Evolutionary conservation across 1,140 invertebrate genomes (phyloP).

Genomic region (Drosophila pallidifrons): DNA sequence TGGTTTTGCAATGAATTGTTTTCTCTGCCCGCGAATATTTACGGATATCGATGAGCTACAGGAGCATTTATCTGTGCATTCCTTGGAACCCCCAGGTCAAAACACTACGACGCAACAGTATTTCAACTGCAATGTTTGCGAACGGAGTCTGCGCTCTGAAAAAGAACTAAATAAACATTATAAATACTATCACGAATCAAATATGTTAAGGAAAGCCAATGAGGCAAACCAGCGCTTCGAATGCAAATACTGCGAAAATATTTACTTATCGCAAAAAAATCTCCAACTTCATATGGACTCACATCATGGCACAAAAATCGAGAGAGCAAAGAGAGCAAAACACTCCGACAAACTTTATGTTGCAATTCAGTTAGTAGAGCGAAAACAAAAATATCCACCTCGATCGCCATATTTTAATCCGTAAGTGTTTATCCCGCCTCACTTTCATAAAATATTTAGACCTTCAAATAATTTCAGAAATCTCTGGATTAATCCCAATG

Average conservation of each 20-base stretch:
- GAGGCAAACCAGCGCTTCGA: background rate
- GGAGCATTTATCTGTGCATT: slow-evolving; percentile 33
- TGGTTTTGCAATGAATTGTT: slow-evolving; percentile 16
- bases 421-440: slow-evolving; percentile 24
- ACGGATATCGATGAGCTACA: slow-evolving; percentile 42
- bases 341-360: background rate
- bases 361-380: background rate
- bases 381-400: slow-evolving; percentile 49
- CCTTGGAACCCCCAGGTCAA: background rate
- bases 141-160: slow-evolving; percentile 38
- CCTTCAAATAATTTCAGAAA: slow-evolving; percentile 44
- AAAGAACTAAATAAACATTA: slow-evolving; percentile 33
- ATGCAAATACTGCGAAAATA: slow-evolving; percentile 34
- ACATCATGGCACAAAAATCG: background rate
- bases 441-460: background rate
- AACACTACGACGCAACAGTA: background rate
- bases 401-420: slow-evolving; percentile 48
- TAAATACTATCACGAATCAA: slow-evolving; percentile 35
- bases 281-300: slow-evolving; percentile 27
- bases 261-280: slow-evolving; percentile 7
- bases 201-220: slow-evolving; percentile 1
- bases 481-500: slow-evolving; percentile 17
- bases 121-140: slow-evolving; percentile 48
- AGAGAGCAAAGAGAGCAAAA: background rate
- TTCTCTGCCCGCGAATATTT: slow-evolving; percentile 47